phyloP scores from a whole-genome alignment of 2,888 invertebrate species.

The Keiferia lycopersicella region DNA sequence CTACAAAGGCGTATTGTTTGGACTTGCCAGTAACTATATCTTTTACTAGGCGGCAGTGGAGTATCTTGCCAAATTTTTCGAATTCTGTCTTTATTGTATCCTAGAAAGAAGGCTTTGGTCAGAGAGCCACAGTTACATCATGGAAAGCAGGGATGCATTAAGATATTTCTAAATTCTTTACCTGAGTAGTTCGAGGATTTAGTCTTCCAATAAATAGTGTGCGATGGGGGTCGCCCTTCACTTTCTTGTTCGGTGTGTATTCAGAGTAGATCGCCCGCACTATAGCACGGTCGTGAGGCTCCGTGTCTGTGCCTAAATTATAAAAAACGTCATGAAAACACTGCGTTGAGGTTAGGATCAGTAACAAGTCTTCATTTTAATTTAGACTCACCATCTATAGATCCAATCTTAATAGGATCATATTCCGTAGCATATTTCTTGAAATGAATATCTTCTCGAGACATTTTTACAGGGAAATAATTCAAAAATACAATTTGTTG shows the following conservation, averaged over 20 bases:
- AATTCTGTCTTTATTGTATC: slow-evolving; percentile 80
- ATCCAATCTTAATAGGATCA: slow-evolving; percentile 91
- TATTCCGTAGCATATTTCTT: slow-evolving; percentile 79
- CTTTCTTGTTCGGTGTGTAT: slow-evolving; percentile 84
- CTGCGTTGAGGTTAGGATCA: neutral
- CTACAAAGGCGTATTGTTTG: slow-evolving; percentile 93
- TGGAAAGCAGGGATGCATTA: too few species aligned
- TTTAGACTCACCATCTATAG: slow-evolving; percentile 86
- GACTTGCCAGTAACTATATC: slow-evolving; percentile 93
- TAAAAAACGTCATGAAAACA: slow-evolving; percentile 2
- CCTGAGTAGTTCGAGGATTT: slow-evolving; percentile 84
- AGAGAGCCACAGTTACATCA: too few species aligned
- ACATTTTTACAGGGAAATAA: neutral
- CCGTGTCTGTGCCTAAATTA: slow-evolving; percentile 84
- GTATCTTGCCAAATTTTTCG: slow-evolving; percentile 84
- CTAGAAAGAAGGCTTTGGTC: slow-evolving; percentile 46
- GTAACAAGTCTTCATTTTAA: neutral
- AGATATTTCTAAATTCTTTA: slow-evolving; percentile 39
- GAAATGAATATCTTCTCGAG: slow-evolving; percentile 38
- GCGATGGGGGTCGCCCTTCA: slow-evolving; percentile 85
- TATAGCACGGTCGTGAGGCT: slow-evolving; percentile 90
- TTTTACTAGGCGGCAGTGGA: slow-evolving; percentile 84
- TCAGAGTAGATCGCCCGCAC: slow-evolving; percentile 85
- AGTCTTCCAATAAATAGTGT: slow-evolving; percentile 90
- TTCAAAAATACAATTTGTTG: neutral